Conservation (phyloP, 2,113 vertebrate genomes). For the Pleuronectes platessa region DNA sequence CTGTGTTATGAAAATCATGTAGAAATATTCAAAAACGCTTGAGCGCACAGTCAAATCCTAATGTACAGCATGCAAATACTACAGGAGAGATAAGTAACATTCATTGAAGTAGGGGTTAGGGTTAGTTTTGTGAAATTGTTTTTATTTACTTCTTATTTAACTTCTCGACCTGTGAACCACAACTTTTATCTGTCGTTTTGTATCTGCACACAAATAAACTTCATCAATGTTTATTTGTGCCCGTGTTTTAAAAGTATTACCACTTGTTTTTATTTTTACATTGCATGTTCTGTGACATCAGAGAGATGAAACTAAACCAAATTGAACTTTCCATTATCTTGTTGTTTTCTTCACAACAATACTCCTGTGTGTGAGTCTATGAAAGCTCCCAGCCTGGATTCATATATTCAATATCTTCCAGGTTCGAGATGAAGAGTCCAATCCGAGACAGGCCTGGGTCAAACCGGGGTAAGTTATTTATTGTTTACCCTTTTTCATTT, state of each 20-base stretch:
- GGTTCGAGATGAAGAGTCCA: constrained; percentile 79
- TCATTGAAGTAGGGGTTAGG: neutral
- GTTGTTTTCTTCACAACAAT: neutral
- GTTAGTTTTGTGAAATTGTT: too few relatives aligned
- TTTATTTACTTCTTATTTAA: too few relatives aligned
- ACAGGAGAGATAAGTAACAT: neutral
- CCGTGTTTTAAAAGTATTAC: neutral
- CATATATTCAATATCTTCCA: constrained; percentile 31
- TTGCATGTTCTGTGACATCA: constrained; percentile 48
- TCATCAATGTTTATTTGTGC: constrained; percentile 5
- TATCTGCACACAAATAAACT: constrained; percentile 9
- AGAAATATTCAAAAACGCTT: neutral
- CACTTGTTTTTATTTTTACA: constrained; percentile 3
- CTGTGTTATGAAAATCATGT: neutral
- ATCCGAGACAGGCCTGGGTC: constrained; percentile 88
- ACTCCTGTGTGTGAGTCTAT: neutral
- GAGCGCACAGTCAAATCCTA: neutral
- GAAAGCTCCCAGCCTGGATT: neutral
- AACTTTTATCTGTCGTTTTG: constrained; percentile 3
- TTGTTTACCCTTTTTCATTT: neutral
- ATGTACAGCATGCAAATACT: neutral
- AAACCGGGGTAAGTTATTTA: constrained; percentile 89
- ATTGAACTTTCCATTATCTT: constrained; percentile 1
- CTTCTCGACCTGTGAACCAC: neutral
- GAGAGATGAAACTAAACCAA: constrained; percentile 80